Evolutionary conservation across 2,113 vertebrate genomes (phyloP), one percentile per base, ranked within the genome.

Genomic region (Lepus europaeus): DNA sequence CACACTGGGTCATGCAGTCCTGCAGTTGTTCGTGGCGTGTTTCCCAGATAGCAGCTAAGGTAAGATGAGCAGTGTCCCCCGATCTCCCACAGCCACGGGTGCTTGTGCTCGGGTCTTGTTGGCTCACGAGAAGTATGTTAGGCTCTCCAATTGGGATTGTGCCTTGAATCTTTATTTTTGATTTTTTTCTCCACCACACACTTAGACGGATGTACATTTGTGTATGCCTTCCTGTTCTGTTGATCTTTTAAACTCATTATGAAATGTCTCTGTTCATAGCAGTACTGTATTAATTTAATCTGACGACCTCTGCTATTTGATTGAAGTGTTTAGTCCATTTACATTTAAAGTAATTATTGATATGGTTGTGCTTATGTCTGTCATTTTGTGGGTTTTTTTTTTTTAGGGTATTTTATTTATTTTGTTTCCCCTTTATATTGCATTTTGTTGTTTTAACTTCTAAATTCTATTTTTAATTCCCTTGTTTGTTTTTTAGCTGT

Each of bases 291-390:
- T 45, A 45, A 78, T 33, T 10, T 36, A 72, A 0, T 80, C 64
- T 82, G 31, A 87, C 20, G 70, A 25, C 74, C 77, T 74, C 45
- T 94, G 69, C 17, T 49, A 81, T 73, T 84, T 90, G 6, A 56
- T 53, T 16, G 45, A 6, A 76, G 29, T 45, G 9, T 91, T 83
- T 88, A 51, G 20, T 56, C 9, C 17, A 23, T 87, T 92, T 87
- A 84, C 6, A 19, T 56, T 78, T 81, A 72, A 84, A 90, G n/a
- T 93, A 53, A 73, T 93, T 85, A 64, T 22, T 73, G 29, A 17
- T 39, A 29, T 33, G 16, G 9, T 61, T 95, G n/a, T 56, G 19
- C 73, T 61, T 92, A 76, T 29, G 9, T 84, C 19, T 74, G 1
- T 89, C 16, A 59, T 84, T 68, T 84, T 91, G 39, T 86, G 29